Base-by-base conservation (phyloP, 2,113 vertebrate genomes). In the Trochalopteron elliotii region DNA sequence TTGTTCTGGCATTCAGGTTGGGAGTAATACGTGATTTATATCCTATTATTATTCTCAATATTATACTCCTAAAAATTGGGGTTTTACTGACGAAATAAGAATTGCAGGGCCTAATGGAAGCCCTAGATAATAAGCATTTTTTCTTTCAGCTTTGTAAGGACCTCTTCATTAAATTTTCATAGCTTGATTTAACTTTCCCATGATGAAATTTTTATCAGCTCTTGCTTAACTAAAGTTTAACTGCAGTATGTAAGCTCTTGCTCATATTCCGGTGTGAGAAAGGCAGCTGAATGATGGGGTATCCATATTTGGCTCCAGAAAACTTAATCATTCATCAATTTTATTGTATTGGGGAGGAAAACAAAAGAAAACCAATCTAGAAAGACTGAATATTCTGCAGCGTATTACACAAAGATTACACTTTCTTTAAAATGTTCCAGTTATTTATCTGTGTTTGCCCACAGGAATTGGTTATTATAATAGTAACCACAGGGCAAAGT, bases 211-310 rank as follows among this genome's bases (percentile, higher is more conserved):
- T 92, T 89, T 67, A 59, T 63, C 64, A 74, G 23, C 5, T 63
- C 42, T 69, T 86, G 22, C 13, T 49, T 61, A 57, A 70, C 49
- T 16, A 9, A 57, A 49, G 40, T 79, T 75, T 39, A 64, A 42
- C 52, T 75, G 10, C 13, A 30, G 4, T 24, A 15, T 24, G 2
- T 57, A 72, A 83, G 33, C 8, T 72, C 11, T 64, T 72, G 30
- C 24, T 83, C 45, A 24, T 11, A 27, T 68, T 68, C 74, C 74
- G 49, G 8, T 76, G 11, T 40, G 17, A 74, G 28, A 47, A 63
- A 37, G 35, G 12, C 31, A 87, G 45, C 8, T 56, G 33, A 55
- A 50, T 0, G 0, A 14, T 63, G 3, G 0, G 7, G 6, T 63
- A 11, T 30, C 37, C 45, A 7, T 63, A 65, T 80, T 61, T 61